Evolutionary conservation across 1,140 invertebrate species (phyloP), one percentile per base, ranked within the genome.

Genomic region (Drosophila athabasca): DNA sequence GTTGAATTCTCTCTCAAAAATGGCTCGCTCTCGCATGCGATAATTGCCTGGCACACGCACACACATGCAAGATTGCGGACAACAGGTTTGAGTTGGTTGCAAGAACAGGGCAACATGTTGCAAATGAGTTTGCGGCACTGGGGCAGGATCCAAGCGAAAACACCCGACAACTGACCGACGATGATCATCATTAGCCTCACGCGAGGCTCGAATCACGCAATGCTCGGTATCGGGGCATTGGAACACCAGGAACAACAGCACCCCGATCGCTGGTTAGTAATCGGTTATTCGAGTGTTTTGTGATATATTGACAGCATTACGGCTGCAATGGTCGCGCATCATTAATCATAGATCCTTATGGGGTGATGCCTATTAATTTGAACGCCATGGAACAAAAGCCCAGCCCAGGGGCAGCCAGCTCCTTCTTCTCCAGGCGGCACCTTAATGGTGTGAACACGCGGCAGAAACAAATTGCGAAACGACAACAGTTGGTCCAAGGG

Each of bases 251-350:
- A 22, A 46, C 46, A 54, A 66, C 46, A 24, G 26, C 51, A 59
- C 44, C 65, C 11, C 35, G 62, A 69, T 68, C 39, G 17, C 22
- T 44, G 62, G 31, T 52, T 22, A 22, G 45, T 39, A 83, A 82
- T 85, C 78, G 64, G 82, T 65, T 83, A 67, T 50, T 41, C 44
- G 49, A 72, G 82, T 79, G 79, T 75, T 54, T 57, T 71, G 58
- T 88, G 83, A 87, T 87, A 83, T 82, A 87, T 87, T 87, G 83
- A 87, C 83, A 79, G 75, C 83, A 87, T 88, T 83, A 87, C 79
- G 53, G 46, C 61, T 22, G 61, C 75, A 71, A 66, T 87, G 75
- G 74, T 45, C 60, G 76, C 39, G 79, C 49, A 53, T 88, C 83
- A 87, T 87, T 87, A 87, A 87, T 87, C 83, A 87, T 88, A 88